Base-by-base conservation (phyloP, 2,113 vertebrate species). In the Clupea harengus region DNA sequence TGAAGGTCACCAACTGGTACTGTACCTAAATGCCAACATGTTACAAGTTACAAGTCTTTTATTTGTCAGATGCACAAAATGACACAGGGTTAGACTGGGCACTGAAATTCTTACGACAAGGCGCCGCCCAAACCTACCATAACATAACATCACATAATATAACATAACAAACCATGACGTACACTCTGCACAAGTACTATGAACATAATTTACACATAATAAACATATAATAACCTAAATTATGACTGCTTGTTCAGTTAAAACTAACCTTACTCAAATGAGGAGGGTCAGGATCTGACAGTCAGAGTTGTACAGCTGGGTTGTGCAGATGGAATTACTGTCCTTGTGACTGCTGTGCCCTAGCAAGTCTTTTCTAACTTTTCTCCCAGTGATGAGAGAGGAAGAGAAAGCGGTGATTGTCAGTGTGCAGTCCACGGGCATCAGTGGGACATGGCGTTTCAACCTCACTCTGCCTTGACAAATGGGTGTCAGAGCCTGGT, bases 401-500 rank as follows among this genome's bases (percentile, higher is more conserved):
- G 85, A 54, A 52, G 50, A 52, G 47, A 82, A 86, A 32, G 32
- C 80, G 80, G 47, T 84, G 50, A 84, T 84, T 64, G 32, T 83
- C 83, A 28, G 32, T 49, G 44, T 83, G 15, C 17, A 18, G 52
- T 54, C 15, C 52, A 54, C 1, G 25, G 13, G 64, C 64, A 25
- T 0, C 10, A 72, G 64, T 72, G 64, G 25, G 80, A 60, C 52
- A 54, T 4, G 17, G 52, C 17, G 15, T 15, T 54, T 18, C 52
- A 54, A 15, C 52, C 52, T 54, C 52, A 54, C 45, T 45, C 57
- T 72, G 20, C 45, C 50, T 47, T 81, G 25, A 67, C 50, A 6
- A 6, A 49, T 83, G 49, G 85, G 67, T 91, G 49, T 88, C 18
- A 85, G 82, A 86, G 46, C n/a, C 15, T 49, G 15, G 25, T 54